Conservation (phyloP, 1,140 invertebrate species). For the Triops longicaudatus region DNA sequence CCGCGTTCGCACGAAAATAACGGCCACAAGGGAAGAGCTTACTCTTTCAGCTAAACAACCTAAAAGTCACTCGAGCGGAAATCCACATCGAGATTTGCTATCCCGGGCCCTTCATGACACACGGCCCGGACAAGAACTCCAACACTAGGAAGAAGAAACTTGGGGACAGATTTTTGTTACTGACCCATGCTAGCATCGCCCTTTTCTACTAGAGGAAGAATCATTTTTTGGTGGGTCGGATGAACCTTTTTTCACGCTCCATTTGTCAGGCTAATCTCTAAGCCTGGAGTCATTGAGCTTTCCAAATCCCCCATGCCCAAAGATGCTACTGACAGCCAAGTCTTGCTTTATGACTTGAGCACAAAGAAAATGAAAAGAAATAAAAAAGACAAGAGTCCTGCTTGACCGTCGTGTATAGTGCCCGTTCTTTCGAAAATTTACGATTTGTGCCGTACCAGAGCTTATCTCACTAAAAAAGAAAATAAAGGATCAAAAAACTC, state of each 20-base stretch:
- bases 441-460: not conserved
- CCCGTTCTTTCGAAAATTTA: not conserved
- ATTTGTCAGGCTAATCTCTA: slow-evolving; percentile 12
- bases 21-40: not conserved
- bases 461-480: not conserved
- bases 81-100: slow-evolving; percentile 11
- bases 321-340: not conserved
- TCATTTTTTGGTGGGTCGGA: not conserved
- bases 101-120: slow-evolving; percentile 4
- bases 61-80: not conserved
- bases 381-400: not conserved
- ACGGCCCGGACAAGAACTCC: not conserved
- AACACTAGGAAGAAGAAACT: not conserved
- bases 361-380: not conserved
- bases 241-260: not conserved
- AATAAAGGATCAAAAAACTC: not conserved
- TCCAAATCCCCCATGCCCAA: not conserved
- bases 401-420: not conserved
- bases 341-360: not conserved
- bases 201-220: not conserved
- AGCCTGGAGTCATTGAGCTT: slow-evolving; percentile 4
- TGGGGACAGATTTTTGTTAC: not conserved
- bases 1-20: not conserved
- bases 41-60: not conserved
- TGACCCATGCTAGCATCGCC: not conserved